Evolutionary conservation across 2,888 invertebrate species (phyloP).

Genomic region (Campoplex capitator): DNA sequence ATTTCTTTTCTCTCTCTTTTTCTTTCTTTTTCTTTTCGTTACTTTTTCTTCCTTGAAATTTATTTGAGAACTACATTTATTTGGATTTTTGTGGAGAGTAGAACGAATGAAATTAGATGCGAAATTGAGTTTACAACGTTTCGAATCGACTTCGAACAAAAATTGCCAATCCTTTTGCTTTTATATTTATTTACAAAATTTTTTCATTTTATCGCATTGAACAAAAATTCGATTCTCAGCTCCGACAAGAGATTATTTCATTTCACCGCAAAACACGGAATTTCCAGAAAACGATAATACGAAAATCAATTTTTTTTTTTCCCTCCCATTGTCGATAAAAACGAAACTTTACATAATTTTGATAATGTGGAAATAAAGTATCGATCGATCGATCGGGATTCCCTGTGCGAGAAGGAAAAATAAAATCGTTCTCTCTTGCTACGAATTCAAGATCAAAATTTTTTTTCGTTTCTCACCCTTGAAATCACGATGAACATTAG

Average conservation of each 20-base stretch:
- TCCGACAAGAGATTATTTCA: not conserved
- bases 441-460: not conserved
- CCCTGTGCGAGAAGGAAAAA: not conserved
- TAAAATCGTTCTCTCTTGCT: too few species aligned
- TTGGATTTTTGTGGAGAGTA: not conserved
- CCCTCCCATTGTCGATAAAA: not conserved
- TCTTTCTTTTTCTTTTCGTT: too few species aligned
- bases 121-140: not conserved
- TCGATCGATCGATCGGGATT: not conserved
- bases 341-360: slow-evolving; percentile 10
- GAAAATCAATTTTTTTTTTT: not conserved
- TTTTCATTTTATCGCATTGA: not conserved
- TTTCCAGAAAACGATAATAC: not conserved
- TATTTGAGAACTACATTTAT: not conserved
- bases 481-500: not conserved
- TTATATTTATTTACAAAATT: not conserved
- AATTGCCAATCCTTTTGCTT: not conserved
- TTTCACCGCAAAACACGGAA: not conserved
- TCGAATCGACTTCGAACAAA: not conserved
- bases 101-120: too few species aligned
- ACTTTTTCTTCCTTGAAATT: not conserved
- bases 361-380: not conserved
- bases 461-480: not conserved
- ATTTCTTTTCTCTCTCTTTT: not conserved
- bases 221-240: not conserved